Conservation (phyloP, 1,140 invertebrate genomes). For the Acromyrmex echinatior region DNA sequence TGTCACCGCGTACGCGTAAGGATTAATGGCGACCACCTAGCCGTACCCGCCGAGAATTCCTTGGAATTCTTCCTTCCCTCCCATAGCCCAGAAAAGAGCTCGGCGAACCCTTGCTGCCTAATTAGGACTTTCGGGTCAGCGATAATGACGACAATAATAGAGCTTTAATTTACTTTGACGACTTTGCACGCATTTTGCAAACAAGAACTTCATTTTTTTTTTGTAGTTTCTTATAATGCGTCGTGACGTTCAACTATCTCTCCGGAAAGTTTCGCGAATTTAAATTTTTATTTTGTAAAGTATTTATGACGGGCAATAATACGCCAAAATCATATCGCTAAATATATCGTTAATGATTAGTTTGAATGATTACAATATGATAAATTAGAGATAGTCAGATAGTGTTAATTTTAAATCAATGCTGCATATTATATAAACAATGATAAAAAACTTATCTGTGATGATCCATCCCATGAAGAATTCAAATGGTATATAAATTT, state of each 20-base stretch:
- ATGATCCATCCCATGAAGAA: not conserved
- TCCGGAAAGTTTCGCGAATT: not conserved
- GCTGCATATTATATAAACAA: not conserved
- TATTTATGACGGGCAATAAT: not conserved
- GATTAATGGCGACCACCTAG: slow-evolving; percentile 76
- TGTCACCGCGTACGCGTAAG: slow-evolving; percentile 69
- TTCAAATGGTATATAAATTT: not conserved
- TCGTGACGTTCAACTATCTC: not conserved
- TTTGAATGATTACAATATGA: not conserved
- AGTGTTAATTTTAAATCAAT: not conserved
- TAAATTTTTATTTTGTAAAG: not conserved
- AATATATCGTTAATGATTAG: not conserved
- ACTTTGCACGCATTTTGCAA: not conserved
- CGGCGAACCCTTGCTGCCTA: slow-evolving; percentile 49
- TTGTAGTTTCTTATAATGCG: not conserved
- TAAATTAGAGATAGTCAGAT: not conserved
- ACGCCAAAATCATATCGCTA: not conserved
- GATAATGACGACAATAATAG: slow-evolving; percentile 67
- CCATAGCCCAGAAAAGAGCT: not conserved
- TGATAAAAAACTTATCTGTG: not conserved
- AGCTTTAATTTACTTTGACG: slow-evolving; percentile 51
- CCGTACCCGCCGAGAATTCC: slow-evolving; percentile 64
- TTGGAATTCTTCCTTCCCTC: slow-evolving; percentile 58
- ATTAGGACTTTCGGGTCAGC: slow-evolving; percentile 56
- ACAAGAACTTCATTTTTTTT: not conserved